Evolutionary conservation across 1,140 invertebrate genomes (phyloP).

Genomic region (Olivierus martensii): DNA sequence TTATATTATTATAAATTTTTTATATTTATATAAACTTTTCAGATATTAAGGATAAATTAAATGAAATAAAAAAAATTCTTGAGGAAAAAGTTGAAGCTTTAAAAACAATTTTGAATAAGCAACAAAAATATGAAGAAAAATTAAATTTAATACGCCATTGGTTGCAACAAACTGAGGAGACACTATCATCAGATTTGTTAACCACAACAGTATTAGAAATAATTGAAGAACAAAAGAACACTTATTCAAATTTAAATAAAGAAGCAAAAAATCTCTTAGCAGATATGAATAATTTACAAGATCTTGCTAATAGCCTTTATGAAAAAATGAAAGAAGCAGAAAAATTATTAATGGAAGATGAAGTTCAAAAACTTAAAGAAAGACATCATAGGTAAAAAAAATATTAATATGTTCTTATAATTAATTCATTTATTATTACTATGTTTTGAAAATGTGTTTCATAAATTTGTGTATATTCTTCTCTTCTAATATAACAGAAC

Average conservation of each 20-base stretch:
- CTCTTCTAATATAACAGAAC: too few species aligned
- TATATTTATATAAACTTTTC: too few species aligned
- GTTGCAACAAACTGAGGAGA: slow-evolving; percentile 74
- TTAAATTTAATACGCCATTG: slow-evolving; percentile 65
- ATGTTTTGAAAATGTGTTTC: too few species aligned
- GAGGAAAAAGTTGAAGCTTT: slow-evolving; percentile 51
- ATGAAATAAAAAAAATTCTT: slow-evolving; percentile 28
- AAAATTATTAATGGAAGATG: slow-evolving; percentile 5
- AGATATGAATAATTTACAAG: slow-evolving; percentile 11
- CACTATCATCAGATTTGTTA: slow-evolving; percentile 59
- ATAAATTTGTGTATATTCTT: too few species aligned
- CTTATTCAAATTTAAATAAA: slow-evolving; percentile 7
- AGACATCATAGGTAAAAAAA: background rate
- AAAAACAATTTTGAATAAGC: slow-evolving; percentile 52
- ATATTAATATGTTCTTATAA: background rate
- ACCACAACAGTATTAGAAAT: slow-evolving; percentile 55
- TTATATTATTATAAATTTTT: too few species aligned
- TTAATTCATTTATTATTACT: too few species aligned
- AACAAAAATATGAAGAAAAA: slow-evolving; percentile 63
- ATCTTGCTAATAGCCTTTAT: slow-evolving; percentile 3
- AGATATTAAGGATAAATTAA: slow-evolving; percentile 5
- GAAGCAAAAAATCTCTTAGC: slow-evolving; percentile 12
- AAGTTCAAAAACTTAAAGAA: slow-evolving; percentile 8
- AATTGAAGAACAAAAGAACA: slow-evolving; percentile 61
- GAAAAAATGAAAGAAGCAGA: slow-evolving; percentile 8